Evolutionary conservation across 2,888 invertebrate species (phyloP), one percentile per base, ranked within the genome.

Genomic region (Ectobius pallidus): DNA sequence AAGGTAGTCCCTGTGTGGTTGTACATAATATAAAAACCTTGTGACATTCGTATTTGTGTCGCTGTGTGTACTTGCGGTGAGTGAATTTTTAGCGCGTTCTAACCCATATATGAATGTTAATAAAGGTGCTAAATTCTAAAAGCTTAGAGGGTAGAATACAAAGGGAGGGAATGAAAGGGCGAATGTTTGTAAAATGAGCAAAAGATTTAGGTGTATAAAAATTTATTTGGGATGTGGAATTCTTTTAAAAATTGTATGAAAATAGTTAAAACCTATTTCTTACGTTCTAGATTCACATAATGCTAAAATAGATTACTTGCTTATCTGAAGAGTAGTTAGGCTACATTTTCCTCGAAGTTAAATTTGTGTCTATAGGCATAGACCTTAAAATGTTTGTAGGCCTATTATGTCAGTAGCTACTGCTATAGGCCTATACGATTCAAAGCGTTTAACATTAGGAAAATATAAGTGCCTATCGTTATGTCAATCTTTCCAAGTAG

Each of bases 101-200:
- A 46, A 42, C 65, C 46, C 46, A 42, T 46, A 65, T 46, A 63
- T 65, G 65, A 46, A 65, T 65, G 65, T 65, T 65, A 65, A 65
- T 65, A 65, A 39, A 46, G 30, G 65, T 65, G 18, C 65, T 39
- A 46, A 65, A 65, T 42, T 65, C 20, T 42, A 46, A 65, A 65
- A 46, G 16, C 3, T n/a, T 11, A 6, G n/a, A 46, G 18, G n/a
- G 65, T 22, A 18, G n/a, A n/a, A n/a, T n/a, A n/a, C n/a, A n/a
- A n/a, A n/a, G 65, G 42, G n/a, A 27, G 44, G 16, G 65, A 16
- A 20, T 46, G 27, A 65, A 65, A 30, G n/a, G 39, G 65, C 18
- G 22, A 46, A 16, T n/a, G n/a, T n/a, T n/a, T n/a, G n/a, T 42
- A 65, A 65, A 65, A 65, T 46, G 65, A 46, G 65, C 16, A 65